Evolutionary conservation across 2,888 invertebrate genomes (phyloP).

Genomic region (Acrobasis repandana): DNA sequence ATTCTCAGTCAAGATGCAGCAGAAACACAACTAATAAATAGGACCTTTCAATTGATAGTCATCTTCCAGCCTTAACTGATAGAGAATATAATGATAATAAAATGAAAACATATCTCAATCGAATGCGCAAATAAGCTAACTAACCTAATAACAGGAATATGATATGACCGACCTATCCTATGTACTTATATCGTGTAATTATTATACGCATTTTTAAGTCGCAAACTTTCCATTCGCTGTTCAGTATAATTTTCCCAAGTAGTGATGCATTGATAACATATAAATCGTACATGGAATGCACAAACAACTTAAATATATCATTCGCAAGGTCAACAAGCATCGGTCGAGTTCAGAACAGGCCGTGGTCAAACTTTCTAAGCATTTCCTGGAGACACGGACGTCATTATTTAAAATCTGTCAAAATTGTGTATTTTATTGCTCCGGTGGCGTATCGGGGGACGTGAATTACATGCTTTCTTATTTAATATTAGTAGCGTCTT

Average conservation of each 20-base stretch:
- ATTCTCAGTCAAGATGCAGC: too few relatives aligned
- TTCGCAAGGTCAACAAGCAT: constrained; percentile 53
- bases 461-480: constrained; percentile 82
- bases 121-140: too few relatives aligned
- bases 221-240: constrained; percentile 11
- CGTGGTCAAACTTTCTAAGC: constrained; percentile 72
- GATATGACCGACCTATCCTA: neutral
- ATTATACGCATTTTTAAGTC: neutral
- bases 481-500: constrained; percentile 80
- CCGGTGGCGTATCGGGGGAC: constrained; percentile 66
- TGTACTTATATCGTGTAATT: constrained; percentile 14
- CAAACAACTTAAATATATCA: constrained; percentile 45
- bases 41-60: too few relatives aligned
- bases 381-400: constrained; percentile 76
- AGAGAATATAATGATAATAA: too few relatives aligned
- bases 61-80: too few relatives aligned
- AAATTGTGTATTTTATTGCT: constrained; percentile 78
- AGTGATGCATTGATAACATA: neutral
- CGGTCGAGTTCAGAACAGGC: constrained; percentile 59
- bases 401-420: constrained; percentile 82
- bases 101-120: too few relatives aligned
- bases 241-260: constrained; percentile 15
- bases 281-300: constrained; percentile 21
- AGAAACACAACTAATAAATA: too few relatives aligned
- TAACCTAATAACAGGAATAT: neutral